phyloP scores from a whole-genome alignment of 2,888 invertebrate genomes.

The Acronicta psi region DNA sequence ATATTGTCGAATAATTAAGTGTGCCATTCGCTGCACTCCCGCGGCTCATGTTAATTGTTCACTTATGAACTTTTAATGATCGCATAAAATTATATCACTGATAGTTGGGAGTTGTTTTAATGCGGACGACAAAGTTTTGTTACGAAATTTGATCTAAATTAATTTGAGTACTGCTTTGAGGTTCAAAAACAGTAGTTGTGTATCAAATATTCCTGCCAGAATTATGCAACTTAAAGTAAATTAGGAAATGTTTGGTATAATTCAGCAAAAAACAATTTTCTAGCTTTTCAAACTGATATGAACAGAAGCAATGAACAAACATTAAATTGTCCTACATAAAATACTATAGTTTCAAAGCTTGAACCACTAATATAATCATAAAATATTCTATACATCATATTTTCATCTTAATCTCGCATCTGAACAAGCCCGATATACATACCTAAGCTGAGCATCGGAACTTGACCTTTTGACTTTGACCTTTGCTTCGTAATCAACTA shows the following conservation, averaged over 20 bases:
- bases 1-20: conserved; percentile 2
- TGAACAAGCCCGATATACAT: conserved; percentile 15
- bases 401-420: conserved; percentile 1
- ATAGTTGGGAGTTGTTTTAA: neutral
- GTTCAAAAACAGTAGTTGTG: neutral
- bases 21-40: neutral
- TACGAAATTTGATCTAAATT: conserved; percentile 18
- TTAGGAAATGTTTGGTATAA: no score
- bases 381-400: no score
- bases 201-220: no score
- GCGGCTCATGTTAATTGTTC: conserved; percentile 1
- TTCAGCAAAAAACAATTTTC: no score
- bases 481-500: conserved; percentile 14
- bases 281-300: no score
- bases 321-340: no score
- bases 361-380: no score
- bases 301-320: no score
- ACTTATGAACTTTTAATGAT: conserved; percentile 4
- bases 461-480: conserved; percentile 24
- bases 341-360: no score
- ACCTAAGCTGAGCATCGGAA: conserved; percentile 14
- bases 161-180: conserved; percentile 5
- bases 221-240: no score
- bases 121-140: conserved; percentile 3
- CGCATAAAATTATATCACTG: neutral